Base-by-base conservation (phyloP, 1,140 invertebrate genomes). In the Tetramorium alpestre region DNA sequence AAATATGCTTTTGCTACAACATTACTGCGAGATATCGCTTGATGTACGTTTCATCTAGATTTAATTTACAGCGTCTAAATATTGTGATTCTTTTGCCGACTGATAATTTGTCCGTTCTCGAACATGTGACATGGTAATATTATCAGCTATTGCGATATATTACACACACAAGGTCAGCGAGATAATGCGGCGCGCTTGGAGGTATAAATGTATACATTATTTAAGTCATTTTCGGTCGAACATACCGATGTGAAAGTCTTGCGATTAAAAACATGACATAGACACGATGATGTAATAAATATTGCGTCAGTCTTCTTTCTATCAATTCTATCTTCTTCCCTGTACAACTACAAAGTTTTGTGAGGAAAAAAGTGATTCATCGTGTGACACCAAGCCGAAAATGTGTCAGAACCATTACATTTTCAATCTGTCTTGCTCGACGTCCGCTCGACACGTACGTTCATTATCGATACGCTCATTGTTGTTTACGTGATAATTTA, bases 91-190 rank as follows among this genome's bases (percentile, higher is more conserved):
- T 8, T 38, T 51, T 11, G 33, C 47, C 62, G 4, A 67, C 38
- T 80, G 62, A 80, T 80, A 80, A 54, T 41, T 70, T 16, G 18
- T 28, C 28, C 18, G 11, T 8, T 44, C 56, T 62, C 41, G 22
- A 64, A 47, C 58, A 47, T 1, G 3, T 11, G 3, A 28, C 22
- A 41, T 44, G 22, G n/a, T 33, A 33, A 51, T 67, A 33, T 80
- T 80, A 54, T 81, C 77, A 41, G 33, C 33, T 41, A 54, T 70
- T 81, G 77, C 77, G 64, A 70, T 67, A 70, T 67, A 33, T 81
- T 67, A 69, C 44, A 80, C 25, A 7, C 44, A 33, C 76, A 80
- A 80, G 77, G 77, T 80, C 62, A 80, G 41, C 16, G 0, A 69
- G 62, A 80, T 80, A 69, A 80, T 13, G 25, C 62, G 25, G 25